Evolutionary conservation across 2,888 invertebrate genomes (phyloP).

Genomic region (Serripes groenlandicus): DNA sequence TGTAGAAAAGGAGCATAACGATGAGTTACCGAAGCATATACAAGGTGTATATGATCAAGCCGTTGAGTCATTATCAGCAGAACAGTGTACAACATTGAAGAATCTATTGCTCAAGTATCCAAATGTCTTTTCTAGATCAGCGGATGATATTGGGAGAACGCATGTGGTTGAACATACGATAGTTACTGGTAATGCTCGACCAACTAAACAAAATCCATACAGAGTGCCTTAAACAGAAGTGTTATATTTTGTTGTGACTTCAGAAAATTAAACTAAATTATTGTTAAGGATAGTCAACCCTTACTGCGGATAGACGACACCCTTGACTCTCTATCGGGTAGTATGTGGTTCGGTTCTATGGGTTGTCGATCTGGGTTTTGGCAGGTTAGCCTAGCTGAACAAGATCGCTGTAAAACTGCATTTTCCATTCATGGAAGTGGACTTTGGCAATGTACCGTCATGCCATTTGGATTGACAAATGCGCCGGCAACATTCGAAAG

Average conservation of each 20-base stretch:
- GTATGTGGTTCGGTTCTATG: conserved; percentile 48
- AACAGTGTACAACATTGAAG: conserved; percentile 4
- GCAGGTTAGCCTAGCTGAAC: conserved; percentile 41
- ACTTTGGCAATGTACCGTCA: conserved; percentile 48
- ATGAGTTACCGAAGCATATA: conserved; percentile 8
- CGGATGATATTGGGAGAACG: no score
- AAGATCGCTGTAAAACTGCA: conserved; percentile 39
- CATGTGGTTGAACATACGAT: no score
- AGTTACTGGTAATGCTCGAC: no score
- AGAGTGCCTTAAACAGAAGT: no score
- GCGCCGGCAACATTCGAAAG: conserved; percentile 47
- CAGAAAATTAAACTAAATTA: background rate
- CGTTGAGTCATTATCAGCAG: background rate
- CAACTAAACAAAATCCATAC: no score
- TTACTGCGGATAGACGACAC: conserved; percentile 55
- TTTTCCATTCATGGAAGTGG: conserved; percentile 41
- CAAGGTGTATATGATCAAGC: background rate
- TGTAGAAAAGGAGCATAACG: background rate
- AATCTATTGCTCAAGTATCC: conserved; percentile 22
- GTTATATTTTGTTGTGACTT: background rate
- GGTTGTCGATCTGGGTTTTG: conserved; percentile 45
- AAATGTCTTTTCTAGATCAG: conserved; percentile 43
- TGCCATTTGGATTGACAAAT: conserved; percentile 57
- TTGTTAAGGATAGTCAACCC: conserved; percentile 47
- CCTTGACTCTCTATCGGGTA: conserved; percentile 43